Base-by-base conservation (phyloP, 2,888 invertebrate genomes). In the Dasypolia templi region DNA sequence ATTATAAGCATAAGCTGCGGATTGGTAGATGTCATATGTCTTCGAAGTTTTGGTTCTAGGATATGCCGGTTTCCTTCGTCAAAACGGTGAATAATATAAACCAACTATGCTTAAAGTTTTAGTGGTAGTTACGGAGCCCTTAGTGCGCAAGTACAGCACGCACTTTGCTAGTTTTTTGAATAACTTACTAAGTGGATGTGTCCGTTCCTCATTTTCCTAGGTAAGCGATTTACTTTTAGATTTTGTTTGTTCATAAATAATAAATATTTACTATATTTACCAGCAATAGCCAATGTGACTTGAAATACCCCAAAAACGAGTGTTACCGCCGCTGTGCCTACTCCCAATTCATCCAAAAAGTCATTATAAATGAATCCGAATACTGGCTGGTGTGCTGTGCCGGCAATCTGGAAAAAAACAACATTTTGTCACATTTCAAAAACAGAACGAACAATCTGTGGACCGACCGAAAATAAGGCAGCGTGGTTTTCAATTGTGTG, bases 311-410 rank as follows among this genome's bases (percentile, higher is more conserved):
- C 97, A 84, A 96, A 97, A 0, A 97, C 94, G 12, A 97, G 90
- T 0, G 97, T 97, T 22, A 97, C 96, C 0, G 96, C 97, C 1
- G 96, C 96, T 0, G 97, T 97, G 3, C 97, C 96, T 9, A 95
- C 96, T 14, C 96, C 97, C 1, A 97, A 90, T 0, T 96, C 95
- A 2, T 96, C 92, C 39, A 97, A 89, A 78, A 97, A 97, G 67
- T 97, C 97, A 46, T 97, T 96, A 87, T 97, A 97, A 75, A 97
- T 94, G 72, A 97, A 96, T 0, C 96, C 96, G 68, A 97, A 97
- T 0, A 97, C 97, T 3, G 97, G 95, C 75, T 96, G 94, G 74
- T 97, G 97, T 0, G 97, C 96, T 32, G 96, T 96, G 2, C 96
- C 96, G 2, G 97, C 96, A 67, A 97, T 95, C 97, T 97, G 87